Conservation (phyloP, 2,113 vertebrate species). For the Sinocyclocheilus maitianheensis region DNA sequence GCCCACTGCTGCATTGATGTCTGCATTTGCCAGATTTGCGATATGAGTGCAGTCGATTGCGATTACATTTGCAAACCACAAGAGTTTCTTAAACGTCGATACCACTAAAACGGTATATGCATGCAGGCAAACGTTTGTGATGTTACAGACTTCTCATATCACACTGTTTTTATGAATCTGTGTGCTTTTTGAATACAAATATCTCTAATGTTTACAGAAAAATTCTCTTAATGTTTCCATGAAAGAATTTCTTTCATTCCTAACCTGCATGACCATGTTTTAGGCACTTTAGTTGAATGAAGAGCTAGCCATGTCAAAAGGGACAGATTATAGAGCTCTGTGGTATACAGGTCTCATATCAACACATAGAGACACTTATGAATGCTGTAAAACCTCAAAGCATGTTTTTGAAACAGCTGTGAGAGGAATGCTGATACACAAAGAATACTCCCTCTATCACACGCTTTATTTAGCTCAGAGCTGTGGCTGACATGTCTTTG, state of each 20-base stretch:
- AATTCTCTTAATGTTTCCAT: neutral
- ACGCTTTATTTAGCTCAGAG: conserved; percentile 35
- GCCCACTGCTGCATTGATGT: neutral
- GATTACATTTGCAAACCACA: neutral
- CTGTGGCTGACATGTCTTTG: conserved; percentile 12
- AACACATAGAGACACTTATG: conserved; percentile 18
- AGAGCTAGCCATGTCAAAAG: neutral
- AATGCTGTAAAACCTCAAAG: conserved; percentile 24
- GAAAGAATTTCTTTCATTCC: neutral
- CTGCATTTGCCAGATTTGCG: neutral
- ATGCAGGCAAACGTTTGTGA: neutral
- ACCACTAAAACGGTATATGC: neutral
- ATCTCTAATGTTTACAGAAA: too few relatives aligned
- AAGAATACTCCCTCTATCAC: neutral
- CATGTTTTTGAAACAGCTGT: conserved; percentile 26
- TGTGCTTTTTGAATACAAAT: neutral
- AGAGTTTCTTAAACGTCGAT: neutral
- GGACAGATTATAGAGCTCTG: neutral
- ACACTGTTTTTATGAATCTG: neutral
- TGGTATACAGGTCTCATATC: neutral
- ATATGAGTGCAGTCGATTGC: neutral
- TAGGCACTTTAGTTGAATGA: neutral
- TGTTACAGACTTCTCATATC: neutral
- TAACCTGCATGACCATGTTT: neutral
- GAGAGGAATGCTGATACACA: conserved; percentile 35